Base-by-base conservation (phyloP, 2,888 invertebrate genomes). In the Nemotelus nigrinus region DNA sequence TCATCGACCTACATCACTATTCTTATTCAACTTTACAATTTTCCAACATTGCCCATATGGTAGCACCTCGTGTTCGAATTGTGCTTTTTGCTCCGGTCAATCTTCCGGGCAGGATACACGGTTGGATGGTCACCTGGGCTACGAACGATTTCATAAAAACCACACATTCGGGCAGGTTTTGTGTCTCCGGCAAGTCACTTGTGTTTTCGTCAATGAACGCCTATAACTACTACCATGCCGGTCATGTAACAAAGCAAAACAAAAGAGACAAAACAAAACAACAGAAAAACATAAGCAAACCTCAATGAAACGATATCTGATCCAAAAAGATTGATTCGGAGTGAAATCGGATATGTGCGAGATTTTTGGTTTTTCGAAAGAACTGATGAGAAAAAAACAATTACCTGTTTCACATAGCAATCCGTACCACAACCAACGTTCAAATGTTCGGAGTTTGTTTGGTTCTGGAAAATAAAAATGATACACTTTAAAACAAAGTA, bases 351-450 rank as follows among this genome's bases (percentile, higher is more conserved):
- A 74, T 39, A 60, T 25, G 10, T 43, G 39, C 43, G 63, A 39
- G 48, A 72, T 70, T 53, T 55, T 60, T 41, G 3, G 39, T 60
- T 70, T 10, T n/a, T 57, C 47, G 58, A 72, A 58, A 7, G 57
- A 25, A 41, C 10, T 7, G 1, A 44, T 25, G 10, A 4, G 10
- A 5, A 7, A 57, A 7, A 41, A 6, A 41, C 43, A 41, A 39
- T 89, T 88, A 93, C 93, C 90, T 93, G 93, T 85, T 92, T 90
- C 78, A 92, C 89, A 85, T 91, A 92, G 88, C 93, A 93, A 80
- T 91, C 90, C 57, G 90, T 89, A 53, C 91, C 92, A 83, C 93
- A 93, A 81, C 90, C 91, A 74, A 92, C 92, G 44, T 79, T 80
- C 6, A 79, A 65, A 75, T 80, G 79, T 60, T 81, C 80, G 6